phyloP scores from a whole-genome alignment of 1,140 invertebrate genomes.

The Pseudomyrmex pallidus region DNA sequence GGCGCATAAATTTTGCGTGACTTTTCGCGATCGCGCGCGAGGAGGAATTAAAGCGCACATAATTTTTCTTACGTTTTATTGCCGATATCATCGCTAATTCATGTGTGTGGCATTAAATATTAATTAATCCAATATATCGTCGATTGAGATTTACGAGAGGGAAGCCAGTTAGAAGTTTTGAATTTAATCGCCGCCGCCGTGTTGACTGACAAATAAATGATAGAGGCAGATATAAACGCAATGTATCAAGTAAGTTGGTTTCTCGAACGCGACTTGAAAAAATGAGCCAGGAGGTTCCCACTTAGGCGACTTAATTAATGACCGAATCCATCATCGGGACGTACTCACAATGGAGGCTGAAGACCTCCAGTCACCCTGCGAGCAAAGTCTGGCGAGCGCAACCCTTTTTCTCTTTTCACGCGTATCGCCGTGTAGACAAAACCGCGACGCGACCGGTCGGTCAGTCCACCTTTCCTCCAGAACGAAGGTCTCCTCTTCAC shows the following conservation, averaged over 20 bases:
- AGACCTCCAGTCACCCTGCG: constrained; percentile 25
- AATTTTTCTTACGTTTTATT: constrained; percentile 46
- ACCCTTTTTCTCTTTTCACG: constrained; percentile 63
- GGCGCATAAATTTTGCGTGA: constrained; percentile 55
- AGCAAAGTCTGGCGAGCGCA: constrained; percentile 14
- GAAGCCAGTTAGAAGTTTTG: neutral
- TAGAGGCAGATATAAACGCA: neutral
- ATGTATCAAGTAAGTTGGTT: constrained; percentile 50
- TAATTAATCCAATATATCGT: constrained; percentile 36
- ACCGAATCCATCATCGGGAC: constrained; percentile 63
- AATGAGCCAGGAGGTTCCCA: constrained; percentile 56
- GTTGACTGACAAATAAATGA: constrained; percentile 31
- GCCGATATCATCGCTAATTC: constrained; percentile 7
- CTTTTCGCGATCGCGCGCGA: constrained; percentile 31
- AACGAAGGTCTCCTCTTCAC: constrained; percentile 36
- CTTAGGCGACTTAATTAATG: constrained; percentile 60
- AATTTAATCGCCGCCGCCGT: constrained; percentile 42
- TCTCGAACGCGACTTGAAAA: constrained; percentile 46
- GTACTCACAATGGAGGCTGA: constrained; percentile 44
- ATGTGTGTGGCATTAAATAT: constrained; percentile 19
- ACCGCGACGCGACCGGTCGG: constrained; percentile 64
- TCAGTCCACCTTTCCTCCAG: constrained; percentile 28
- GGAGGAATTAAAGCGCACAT: constrained; percentile 37
- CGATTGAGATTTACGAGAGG: constrained; percentile 19
- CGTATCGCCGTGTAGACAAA: constrained; percentile 65